phyloP scores from a whole-genome alignment of 2,888 invertebrate genomes.

The Crepidodera aurea region DNA sequence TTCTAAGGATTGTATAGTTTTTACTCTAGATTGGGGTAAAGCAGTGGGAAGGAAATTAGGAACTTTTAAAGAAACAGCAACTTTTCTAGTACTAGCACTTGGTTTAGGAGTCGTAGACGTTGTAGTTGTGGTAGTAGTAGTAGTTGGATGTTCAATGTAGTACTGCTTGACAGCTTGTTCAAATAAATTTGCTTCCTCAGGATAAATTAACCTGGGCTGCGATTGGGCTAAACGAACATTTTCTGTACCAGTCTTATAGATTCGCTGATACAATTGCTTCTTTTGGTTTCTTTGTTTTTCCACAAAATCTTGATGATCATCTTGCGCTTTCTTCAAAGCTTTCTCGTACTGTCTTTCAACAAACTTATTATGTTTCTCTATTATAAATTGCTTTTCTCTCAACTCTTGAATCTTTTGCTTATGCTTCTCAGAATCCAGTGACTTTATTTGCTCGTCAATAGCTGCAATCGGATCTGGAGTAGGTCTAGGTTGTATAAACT shows the following conservation, averaged over 20 bases:
- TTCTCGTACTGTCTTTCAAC: constrained; percentile 82
- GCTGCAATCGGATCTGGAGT: constrained; percentile 50
- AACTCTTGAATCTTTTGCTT: constrained; percentile 73
- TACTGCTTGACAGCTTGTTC: constrained; percentile 72
- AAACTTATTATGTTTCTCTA: constrained; percentile 79
- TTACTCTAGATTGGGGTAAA: constrained; percentile 66
- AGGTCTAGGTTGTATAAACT: constrained; percentile 47
- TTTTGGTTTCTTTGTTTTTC: constrained; percentile 74
- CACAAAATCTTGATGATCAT: constrained; percentile 75
- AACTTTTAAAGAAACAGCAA: not conserved
- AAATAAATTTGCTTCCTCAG: constrained; percentile 72
- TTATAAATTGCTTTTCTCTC: constrained; percentile 75
- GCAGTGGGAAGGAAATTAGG: constrained; percentile 59
- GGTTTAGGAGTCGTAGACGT: constrained; percentile 60
- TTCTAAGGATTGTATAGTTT: constrained; percentile 56
- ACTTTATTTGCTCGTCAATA: constrained; percentile 51
- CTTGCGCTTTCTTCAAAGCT: constrained; percentile 77
- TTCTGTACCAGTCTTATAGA: constrained; percentile 55
- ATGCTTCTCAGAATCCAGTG: constrained; percentile 65
- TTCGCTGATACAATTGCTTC: constrained; percentile 62
- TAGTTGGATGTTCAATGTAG: constrained; percentile 74
- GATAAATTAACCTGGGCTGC: constrained; percentile 65
- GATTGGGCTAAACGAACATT: constrained; percentile 51
- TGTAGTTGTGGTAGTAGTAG: constrained; percentile 73
- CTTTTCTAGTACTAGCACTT: constrained; percentile 57